phyloP scores from a whole-genome alignment of 2,797 vertebrate genomes.

The Peromyscus melanophrys region DNA sequence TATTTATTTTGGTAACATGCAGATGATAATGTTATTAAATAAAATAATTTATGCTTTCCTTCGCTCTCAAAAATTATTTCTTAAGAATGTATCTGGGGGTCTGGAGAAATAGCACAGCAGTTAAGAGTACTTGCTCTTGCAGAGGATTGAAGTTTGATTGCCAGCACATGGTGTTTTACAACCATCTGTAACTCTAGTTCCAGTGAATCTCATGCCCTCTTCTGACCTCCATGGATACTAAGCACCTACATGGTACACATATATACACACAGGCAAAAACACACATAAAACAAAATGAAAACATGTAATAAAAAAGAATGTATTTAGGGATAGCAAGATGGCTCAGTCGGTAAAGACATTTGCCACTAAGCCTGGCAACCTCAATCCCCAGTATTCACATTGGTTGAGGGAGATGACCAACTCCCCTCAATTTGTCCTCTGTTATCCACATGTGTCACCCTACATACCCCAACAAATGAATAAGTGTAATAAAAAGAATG shows the following conservation, averaged over 20 bases:
- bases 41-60: conserved; percentile 6
- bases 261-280: background rate
- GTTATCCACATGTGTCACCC: background rate
- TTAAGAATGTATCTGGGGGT: background rate
- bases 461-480: background rate
- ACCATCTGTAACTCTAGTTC: background rate
- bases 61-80: background rate
- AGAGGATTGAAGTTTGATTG: background rate
- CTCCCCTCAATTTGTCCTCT: background rate
- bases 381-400: background rate
- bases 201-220: background rate
- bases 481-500: background rate
- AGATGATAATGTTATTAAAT: background rate
- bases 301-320: background rate
- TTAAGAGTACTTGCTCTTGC: background rate
- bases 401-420: background rate
- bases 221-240: background rate
- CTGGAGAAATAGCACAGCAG: background rate
- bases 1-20: conserved; percentile 5
- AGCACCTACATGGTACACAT: background rate
- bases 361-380: background rate
- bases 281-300: background rate
- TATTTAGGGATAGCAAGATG: background rate
- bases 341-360: background rate
- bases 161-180: background rate